These are phyloP conservation scores for Rhopilema esculentum DNA, from an alignment of 30 jellyfish, hydroid and myxozoan genomes.

Conservation along the genomic window DNA sequence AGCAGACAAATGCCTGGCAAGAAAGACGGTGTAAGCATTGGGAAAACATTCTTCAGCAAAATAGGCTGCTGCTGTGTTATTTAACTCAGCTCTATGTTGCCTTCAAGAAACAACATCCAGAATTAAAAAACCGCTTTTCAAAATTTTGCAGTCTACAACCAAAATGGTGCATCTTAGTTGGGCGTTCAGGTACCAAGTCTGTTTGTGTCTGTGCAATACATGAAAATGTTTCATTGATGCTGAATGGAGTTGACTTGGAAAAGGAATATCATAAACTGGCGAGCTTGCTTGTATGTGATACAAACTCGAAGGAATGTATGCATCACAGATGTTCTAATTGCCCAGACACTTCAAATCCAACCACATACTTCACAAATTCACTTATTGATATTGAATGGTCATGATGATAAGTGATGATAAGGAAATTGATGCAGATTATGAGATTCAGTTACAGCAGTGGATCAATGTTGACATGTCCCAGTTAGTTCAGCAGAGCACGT, in stretches of 20 bases:
- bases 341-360: slow-evolving; percentile 31
- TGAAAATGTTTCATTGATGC: slow-evolving; percentile 63
- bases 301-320: slow-evolving; percentile 77
- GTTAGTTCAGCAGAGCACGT: slow-evolving; percentile 52
- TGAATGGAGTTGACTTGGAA: slow-evolving; percentile 30
- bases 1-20: slow-evolving; percentile 72
- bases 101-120: slow-evolving; percentile 52
- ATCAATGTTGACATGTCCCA: slow-evolving; percentile 54
- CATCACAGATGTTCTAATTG: slow-evolving; percentile 66
- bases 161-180: slow-evolving; percentile 76
- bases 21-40: slow-evolving; percentile 64
- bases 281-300: slow-evolving; percentile 59
- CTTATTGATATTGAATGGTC: background rate
- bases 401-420: background rate
- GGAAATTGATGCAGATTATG: background rate
- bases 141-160: slow-evolving; percentile 78
- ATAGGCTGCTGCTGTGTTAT: slow-evolving; percentile 59
- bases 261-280: slow-evolving; percentile 36
- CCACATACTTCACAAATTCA: background rate
- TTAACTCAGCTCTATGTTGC: slow-evolving; percentile 43
- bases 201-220: slow-evolving; percentile 83
- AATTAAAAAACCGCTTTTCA: slow-evolving; percentile 64
- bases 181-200: slow-evolving; percentile 80
- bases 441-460: slow-evolving; percentile 17
- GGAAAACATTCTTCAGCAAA: slow-evolving; percentile 44